Base-by-base conservation (phyloP, 2,888 invertebrate genomes). In the Dermolepida albohirtum region DNA sequence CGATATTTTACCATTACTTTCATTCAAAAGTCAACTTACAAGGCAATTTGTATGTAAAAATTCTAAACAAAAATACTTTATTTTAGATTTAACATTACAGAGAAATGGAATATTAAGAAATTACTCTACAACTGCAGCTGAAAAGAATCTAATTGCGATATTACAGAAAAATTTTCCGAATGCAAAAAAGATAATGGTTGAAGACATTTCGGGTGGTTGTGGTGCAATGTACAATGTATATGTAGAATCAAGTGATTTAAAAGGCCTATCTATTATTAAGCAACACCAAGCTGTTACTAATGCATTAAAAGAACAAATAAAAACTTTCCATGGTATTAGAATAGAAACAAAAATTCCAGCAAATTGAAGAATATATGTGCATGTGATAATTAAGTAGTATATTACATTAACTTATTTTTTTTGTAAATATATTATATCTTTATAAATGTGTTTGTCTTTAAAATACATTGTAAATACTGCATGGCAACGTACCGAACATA, bases 241-340 rank as follows among this genome's bases (percentile, higher is more conserved):
- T 76, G 86, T 93, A 10, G 88, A 90, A 81, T 87, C 91, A 1
- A 84, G 84, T 34, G 92, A 92, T 75, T 93, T 93, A 77, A 83
- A 86, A 78, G 92, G 91, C 11, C 78, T 92, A 40, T 87, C 88
- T 22, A 87, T 88, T 66, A 88, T 92, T 0, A 92, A 92, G 77
- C 93, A 93, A 78, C 93, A 93, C 79, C 85, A 89, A 72, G 80
- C 91, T 34, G 89, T 93, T 5, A 93, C 91, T 44, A 88, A 91
- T 72, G 87, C 88, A 5, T 84, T 95, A 44, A 90, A 91, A 78
- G 87, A 87, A 74, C 91, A 94, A 83, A 94, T 95, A 71, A 91
- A 91, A 75, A 88, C 89, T 76, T 94, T 94, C 90, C 95, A 95
- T 80, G 95, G 94, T 7, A 85, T 95, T 63, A 86, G 93, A 71